A percentile compares a stretch with the other conserved stretches of the same genome.
These are phyloP conservation scores for Potamilus streckersoni DNA, from an alignment of 1,140 invertebrate species.

Conservation along the genomic window DNA sequence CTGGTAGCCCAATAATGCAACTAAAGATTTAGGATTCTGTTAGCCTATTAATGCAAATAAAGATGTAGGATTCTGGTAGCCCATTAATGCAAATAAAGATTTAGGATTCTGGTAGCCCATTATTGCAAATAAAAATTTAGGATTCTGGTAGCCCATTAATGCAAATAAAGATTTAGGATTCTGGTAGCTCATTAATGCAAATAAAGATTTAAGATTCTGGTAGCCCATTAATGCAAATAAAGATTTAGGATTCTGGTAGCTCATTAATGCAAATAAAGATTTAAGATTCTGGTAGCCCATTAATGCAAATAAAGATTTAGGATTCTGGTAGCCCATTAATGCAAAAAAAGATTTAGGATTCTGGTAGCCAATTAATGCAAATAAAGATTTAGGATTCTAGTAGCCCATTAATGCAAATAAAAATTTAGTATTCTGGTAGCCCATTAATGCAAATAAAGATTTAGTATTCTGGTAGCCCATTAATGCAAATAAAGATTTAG, in stretches of 20 bases:
- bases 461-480: neutral
- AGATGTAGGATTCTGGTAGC: neutral
- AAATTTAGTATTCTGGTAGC: neutral
- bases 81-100: neutral
- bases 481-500: neutral
- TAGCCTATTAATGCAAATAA: neutral
- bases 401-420: neutral
- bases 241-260: neutral
- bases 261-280: neutral
- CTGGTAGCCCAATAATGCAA: neutral
- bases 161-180: neutral
- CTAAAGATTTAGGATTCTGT: neutral
- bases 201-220: neutral
- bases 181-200: neutral
- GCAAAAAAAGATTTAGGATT: neutral
- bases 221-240: neutral
- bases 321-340: neutral
- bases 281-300: neutral
- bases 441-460: neutral
- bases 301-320: neutral
- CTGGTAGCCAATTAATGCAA: neutral
- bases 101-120: neutral
- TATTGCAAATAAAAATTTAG: neutral
- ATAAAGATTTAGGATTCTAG: neutral
- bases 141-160: neutral